phyloP scores from a whole-genome alignment of 2,797 vertebrate species.

The Prionace glauca region DNA sequence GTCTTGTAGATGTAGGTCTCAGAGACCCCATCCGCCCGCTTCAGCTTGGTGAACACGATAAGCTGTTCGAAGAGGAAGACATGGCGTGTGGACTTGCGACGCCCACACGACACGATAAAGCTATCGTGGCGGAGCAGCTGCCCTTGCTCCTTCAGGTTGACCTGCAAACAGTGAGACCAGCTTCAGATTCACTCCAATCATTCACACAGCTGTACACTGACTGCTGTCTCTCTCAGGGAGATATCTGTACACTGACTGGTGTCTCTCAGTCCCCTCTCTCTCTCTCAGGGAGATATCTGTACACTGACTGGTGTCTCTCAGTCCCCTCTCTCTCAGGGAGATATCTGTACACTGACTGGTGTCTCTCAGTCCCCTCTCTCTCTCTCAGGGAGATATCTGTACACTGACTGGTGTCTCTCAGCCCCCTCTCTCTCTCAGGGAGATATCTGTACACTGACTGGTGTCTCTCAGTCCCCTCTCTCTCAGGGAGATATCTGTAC shows the following conservation, averaged over 20 bases:
- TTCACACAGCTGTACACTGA: neutral
- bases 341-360: neutral
- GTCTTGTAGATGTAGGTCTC: slow-evolving; percentile 72
- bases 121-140: slow-evolving; percentile 76
- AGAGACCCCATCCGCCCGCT: slow-evolving; percentile 59
- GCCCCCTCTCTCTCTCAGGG: neutral
- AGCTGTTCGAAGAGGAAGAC: slow-evolving; percentile 80
- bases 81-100: slow-evolving; percentile 68
- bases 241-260: neutral
- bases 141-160: slow-evolving; percentile 69
- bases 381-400: neutral
- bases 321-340: neutral
- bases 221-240: neutral
- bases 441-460: neutral
- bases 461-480: neutral
- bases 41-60: slow-evolving; percentile 78
- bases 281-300: neutral
- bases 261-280: neutral
- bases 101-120: slow-evolving; percentile 70
- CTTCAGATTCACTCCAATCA: neutral
- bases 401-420: neutral
- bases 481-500: neutral
- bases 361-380: neutral
- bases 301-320: neutral
- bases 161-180: slow-evolving; percentile 51